Base-by-base conservation (phyloP, 2,113 vertebrate species). In the Heteronetta atricapilla region DNA sequence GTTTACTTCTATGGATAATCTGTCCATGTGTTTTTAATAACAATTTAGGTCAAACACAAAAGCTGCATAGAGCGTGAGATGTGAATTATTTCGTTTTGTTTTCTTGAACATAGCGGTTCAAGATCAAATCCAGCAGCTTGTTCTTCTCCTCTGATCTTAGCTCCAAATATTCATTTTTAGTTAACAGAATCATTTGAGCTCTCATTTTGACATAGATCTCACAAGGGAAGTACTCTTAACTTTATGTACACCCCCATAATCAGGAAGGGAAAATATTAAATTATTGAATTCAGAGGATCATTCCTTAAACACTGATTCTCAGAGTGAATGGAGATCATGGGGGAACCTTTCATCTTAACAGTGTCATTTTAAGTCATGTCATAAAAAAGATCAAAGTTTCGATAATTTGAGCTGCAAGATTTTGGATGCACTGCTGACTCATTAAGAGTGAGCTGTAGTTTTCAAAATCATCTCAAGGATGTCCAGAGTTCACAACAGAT, bases 1-100 rank as follows among this genome's bases (percentile, higher is more conserved):
- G 58, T 96, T 95, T 79, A 82, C 96, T 97, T 96, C 81, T 90
- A 13, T 87, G 85, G 74, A 84, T 93, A 95, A 96, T 93, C 91
- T 91, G 69, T 64, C 76, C 72, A 73, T 83, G 80, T 79, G 75
- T 89, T 97, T 97, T 97, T 88, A 96, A 85, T 96, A 93, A 96
- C 96, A 86, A 44, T 55, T 89, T 92, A 52, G 33, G 80, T 89
- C 95, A 93, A 95, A 96, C 83, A 86, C 67, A 78, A 76, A 95
- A 93, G 42, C 70, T 81, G 77, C 18, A 40, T 73, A 53, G 52
- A 81, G 26, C 44, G 34, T 40, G 31, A 83, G 62, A 79, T 29
- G 56, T 83, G 58, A 82, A 72, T 79, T 29, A 34, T 62, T 90
- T 93, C 82, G 52, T 62, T 88, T 62, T 56, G n/a, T n/a, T n/a